These are phyloP conservation scores for Chionoecetes opilio DNA, from an alignment of 1,140 invertebrate species.

Conservation along the genomic window DNA sequence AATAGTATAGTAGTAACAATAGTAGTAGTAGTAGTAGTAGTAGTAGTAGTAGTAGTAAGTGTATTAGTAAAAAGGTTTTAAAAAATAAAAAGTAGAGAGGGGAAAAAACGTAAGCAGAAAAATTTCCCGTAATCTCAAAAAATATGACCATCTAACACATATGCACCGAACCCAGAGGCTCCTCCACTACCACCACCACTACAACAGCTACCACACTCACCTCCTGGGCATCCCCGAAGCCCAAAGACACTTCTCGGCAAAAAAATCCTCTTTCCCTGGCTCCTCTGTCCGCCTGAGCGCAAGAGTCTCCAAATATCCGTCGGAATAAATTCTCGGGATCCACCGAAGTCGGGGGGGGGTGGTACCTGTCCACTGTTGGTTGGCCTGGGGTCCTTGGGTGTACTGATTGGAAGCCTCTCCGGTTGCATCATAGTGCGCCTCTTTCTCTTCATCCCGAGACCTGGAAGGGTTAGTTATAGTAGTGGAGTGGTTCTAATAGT, in stretches of 20 bases:
- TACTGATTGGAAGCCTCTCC: slow-evolving; percentile 94
- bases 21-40: slow-evolving; percentile 11
- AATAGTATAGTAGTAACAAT: not conserved
- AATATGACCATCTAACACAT: too few species aligned
- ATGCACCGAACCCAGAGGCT: too few species aligned
- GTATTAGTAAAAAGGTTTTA: not conserved
- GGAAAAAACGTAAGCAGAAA: not conserved
- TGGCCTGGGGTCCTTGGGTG: slow-evolving; percentile 84
- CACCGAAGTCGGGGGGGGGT: slow-evolving; percentile 92
- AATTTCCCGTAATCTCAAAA: not conserved
- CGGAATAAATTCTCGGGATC: slow-evolving; percentile 98
- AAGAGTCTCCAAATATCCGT: slow-evolving; percentile 86
- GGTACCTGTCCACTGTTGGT: slow-evolving; percentile 93
- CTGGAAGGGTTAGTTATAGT: slow-evolving; percentile 83
- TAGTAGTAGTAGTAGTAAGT: not conserved
- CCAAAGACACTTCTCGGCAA: slow-evolving; percentile 94
- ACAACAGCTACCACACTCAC: slow-evolving; percentile 84
- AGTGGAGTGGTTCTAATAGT: too few species aligned
- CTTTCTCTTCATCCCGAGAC: slow-evolving; percentile 96
- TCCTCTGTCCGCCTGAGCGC: slow-evolving; percentile 78
- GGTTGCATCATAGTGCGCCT: slow-evolving; percentile 97
- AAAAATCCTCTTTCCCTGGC: slow-evolving; percentile 90
- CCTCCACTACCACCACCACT: too few species aligned
- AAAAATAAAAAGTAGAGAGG: too few species aligned
- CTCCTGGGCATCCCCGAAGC: slow-evolving; percentile 95